phyloP scores from a whole-genome alignment of 2,113 vertebrate species.

The Mesoclemmys tuberculata region DNA sequence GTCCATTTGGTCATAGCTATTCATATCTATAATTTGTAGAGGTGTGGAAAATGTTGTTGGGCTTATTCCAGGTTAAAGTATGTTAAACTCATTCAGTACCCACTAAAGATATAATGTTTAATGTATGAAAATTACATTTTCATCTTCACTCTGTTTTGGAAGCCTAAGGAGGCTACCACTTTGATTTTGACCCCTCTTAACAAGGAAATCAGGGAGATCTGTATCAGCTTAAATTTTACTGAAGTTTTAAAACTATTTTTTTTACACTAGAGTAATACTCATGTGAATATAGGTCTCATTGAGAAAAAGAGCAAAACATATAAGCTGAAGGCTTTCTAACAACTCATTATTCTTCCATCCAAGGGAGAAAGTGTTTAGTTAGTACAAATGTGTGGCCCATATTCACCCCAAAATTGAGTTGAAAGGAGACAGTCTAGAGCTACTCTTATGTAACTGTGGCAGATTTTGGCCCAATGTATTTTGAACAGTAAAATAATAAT shows the following conservation, averaged over 20 bases:
- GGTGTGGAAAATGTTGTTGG: not conserved
- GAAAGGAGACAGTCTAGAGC: not conserved
- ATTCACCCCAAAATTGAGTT: not conserved
- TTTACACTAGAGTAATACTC: not conserved
- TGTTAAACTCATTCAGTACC: not conserved
- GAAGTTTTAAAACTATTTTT: not conserved
- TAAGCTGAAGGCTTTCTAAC: not conserved
- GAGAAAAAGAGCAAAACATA: not conserved
- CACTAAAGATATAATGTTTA: not conserved
- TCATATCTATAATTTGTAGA: not conserved
- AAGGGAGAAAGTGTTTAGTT: not conserved
- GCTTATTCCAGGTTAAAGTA: not conserved
- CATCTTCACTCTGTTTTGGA: not conserved
- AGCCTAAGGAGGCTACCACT: not conserved
- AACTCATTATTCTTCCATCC: not conserved
- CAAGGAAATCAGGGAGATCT: not conserved
- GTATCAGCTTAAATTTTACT: not conserved
- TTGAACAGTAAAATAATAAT: too few species aligned
- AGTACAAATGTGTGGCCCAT: not conserved
- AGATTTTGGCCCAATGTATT: not conserved
- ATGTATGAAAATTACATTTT: not conserved
- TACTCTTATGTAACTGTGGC: not conserved
- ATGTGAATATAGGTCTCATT: not conserved
- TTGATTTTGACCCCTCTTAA: not conserved
- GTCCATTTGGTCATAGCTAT: not conserved